Evolutionary conservation across 1,140 invertebrate species (phyloP), one percentile per base, ranked within the genome.

Genomic region (Helicoverpa armigera): DNA sequence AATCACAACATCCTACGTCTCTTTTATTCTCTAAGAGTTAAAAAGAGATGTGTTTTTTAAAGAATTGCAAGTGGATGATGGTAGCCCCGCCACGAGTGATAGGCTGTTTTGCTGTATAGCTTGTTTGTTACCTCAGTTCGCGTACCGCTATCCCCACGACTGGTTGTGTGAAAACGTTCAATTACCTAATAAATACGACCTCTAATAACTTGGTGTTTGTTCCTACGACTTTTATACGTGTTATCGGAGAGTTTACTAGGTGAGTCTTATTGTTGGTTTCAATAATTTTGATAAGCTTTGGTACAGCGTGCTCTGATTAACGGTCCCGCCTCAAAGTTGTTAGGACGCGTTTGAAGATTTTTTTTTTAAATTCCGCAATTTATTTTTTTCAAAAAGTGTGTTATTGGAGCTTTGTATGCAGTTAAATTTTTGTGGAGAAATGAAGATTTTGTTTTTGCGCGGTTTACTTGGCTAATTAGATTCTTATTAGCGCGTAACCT

Each of bases 51-150:
- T 69, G 58, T 58, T 56, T 67, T 78, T 54, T 48, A 78, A 69
- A 78, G 61, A 69, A 78, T 69, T 35, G 76, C 76, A 51, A 78
- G 76, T 67, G 61, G 58, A 29, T 77, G 43, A 53, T 78, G 76
- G 76, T 78, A 69, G 14, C 76, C 51, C 76, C 14, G 76, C 48
- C 18, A 29, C 72, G 60, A 77, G 74, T 60, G 53, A 65, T 53
- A 77, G 74, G 74, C 60, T 63, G 74, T 77, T 63, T 77, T 60
- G 74, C 60, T 63, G 74, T 77, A 53, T 77, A 58, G 70, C 53
- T 77, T 51, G 73, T 50, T 65, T 48, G 60, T 60, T 65, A 18
- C 50, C 50, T 70, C 74, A 77, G 74, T 77, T 65, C 60, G 60
- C 74, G 74, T 77, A 31, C 48, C 61, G 61, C 75, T 77, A 77